These are phyloP conservation scores for Melitaea athalia DNA, from an alignment of 2,888 invertebrate genomes.

Conservation along the genomic window DNA sequence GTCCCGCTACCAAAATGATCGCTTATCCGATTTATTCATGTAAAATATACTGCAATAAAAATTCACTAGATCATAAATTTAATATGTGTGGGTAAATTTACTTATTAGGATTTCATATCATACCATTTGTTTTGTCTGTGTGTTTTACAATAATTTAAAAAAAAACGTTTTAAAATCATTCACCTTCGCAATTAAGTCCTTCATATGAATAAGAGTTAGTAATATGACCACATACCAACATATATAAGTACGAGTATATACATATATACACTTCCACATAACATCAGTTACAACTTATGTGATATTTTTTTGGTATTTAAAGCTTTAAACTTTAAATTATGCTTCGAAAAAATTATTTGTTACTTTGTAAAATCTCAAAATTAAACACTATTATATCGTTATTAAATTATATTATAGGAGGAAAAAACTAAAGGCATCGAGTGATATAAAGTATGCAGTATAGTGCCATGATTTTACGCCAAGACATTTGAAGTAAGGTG, in stretches of 20 bases:
- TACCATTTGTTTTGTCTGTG: no score
- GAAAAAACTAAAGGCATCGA: conserved; percentile 39
- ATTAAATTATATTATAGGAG: conserved; percentile 12
- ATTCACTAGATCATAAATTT: no score
- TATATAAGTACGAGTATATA: no score
- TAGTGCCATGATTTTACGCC: conserved; percentile 75
- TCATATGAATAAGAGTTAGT: neutral
- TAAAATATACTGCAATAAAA: no score
- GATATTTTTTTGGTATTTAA: conserved; percentile 59
- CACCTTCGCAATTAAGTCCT: neutral
- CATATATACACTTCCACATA: neutral
- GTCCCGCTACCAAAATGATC: no score
- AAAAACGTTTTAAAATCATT: neutral
- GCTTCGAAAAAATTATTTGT: neutral
- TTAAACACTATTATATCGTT: conserved; percentile 3
- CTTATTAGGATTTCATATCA: no score
- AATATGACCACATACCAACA: conserved; percentile 1
- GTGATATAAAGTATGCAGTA: conserved; percentile 39
- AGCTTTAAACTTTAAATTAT: conserved; percentile 54
- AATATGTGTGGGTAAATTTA: no score
- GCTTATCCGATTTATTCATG: no score
- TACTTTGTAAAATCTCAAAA: neutral
- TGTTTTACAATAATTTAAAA: no score
- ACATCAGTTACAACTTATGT: conserved; percentile 50
- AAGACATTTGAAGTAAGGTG: conserved; percentile 70